phyloP scores from a whole-genome alignment of 2,113 vertebrate genomes.

The Lanius collurio region DNA sequence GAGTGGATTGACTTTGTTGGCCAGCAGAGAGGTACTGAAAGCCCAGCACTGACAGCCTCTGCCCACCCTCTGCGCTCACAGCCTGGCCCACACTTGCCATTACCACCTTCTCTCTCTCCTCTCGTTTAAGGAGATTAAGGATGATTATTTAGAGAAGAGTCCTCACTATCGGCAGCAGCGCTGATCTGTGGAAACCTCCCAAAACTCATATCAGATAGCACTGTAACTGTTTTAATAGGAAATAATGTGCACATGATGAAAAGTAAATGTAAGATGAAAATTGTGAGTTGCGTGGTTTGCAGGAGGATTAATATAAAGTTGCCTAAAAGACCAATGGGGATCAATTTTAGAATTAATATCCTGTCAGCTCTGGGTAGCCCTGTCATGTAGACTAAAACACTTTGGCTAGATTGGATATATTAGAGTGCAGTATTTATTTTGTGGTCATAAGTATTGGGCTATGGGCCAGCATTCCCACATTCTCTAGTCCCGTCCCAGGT shows the following conservation, averaged over 20 bases:
- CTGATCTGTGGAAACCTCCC: background rate
- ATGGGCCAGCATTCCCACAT: background rate
- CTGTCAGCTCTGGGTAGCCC: background rate
- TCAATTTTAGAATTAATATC: slow-evolving; percentile 48
- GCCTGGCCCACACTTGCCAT: background rate
- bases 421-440: slow-evolving; percentile 25
- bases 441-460: background rate
- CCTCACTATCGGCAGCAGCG: rapidly evolving
- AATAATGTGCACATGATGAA: background rate
- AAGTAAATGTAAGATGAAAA: slow-evolving; percentile 5
- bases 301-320: background rate
- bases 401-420: background rate
- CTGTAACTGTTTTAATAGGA: background rate
- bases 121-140: background rate
- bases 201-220: background rate
- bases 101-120: background rate
- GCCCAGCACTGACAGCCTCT: rapidly evolving
- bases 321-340: background rate
- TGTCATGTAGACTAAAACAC: background rate
- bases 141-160: background rate
- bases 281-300: background rate
- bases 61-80: rapidly evolving
- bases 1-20: background rate
- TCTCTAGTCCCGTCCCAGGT: background rate
- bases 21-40: background rate